Base-by-base conservation (phyloP, 2,113 vertebrate genomes). In the Athene noctua region DNA sequence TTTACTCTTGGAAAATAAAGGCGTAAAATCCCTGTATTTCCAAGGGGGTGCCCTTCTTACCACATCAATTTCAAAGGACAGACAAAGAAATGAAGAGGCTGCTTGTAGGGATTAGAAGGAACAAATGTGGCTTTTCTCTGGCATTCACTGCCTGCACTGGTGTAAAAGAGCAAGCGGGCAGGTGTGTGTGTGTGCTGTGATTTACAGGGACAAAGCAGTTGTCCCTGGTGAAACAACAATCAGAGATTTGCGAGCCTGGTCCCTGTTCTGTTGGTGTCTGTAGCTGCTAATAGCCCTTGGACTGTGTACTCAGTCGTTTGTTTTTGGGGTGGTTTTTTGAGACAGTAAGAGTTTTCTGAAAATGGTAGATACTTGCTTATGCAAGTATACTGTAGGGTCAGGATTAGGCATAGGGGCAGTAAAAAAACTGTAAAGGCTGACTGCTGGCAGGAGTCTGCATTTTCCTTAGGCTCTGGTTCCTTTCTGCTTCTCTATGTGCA, bases 41-140 rank as follows among this genome's bases (percentile, higher is more conserved):
- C 67, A 83, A 29, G 63, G 27, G 3, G 36, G 20, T 1, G 3
- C 16, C 0, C 0, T 70, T 70, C 26, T 73, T 47, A 42, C 22
- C 17, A n/a, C 36, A 18, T 20, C 3, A 3, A 4, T 65, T 83
- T 86, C 49, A 59, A 44, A 80, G 63, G 42, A 49, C 30, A 54
- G 42, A 34, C 15, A 47, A n/a, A 57, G 70, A 67, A 72, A 63
- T 21, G 62, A 51, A 46, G 57, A 92, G 44, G 29, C 38, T 83
- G 42, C 38, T 72, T 67, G 79, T 38, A 68, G 75, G 1, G 16
- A 72, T 78, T 21, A 68, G 67, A 47, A 72, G 72, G 75, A 91
- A 16, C 9, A 68, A n/a, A 17, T 15, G 80, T 29, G 58, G 49
- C 57, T 83, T 21, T 54, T 79, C 55, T 42, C 58, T 86, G 51